These are phyloP conservation scores for Procambarus virginalis DNA, from an alignment of 1,140 invertebrate genomes.

Conservation along the genomic window DNA sequence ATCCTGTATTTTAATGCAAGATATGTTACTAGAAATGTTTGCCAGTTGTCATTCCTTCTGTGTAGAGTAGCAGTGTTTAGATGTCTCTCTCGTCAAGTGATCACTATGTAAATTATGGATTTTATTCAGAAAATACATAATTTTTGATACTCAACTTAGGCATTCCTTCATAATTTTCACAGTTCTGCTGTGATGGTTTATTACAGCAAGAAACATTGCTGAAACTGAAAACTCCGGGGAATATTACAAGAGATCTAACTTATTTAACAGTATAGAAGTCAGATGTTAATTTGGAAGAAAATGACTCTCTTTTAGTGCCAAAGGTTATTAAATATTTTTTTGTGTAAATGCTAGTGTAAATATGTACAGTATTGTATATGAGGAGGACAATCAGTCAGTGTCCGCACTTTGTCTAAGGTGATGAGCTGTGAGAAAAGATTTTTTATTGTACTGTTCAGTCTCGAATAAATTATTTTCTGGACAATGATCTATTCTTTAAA, in stretches of 20 bases:
- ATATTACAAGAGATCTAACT: neutral
- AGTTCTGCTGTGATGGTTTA: neutral
- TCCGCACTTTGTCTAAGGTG: constrained; percentile 30
- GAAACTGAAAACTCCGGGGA: neutral
- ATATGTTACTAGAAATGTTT: neutral
- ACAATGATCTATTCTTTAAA: constrained; percentile 36
- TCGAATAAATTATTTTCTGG: constrained; percentile 64
- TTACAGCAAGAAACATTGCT: neutral
- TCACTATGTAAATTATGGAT: neutral
- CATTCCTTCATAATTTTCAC: constrained; percentile 20
- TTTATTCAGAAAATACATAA: neutral
- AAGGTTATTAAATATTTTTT: constrained; percentile 49
- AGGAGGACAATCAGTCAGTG: constrained; percentile 14
- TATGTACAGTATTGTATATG: constrained; percentile 50
- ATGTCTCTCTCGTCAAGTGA: neutral
- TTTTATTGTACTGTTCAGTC: constrained; percentile 56
- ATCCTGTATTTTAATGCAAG: neutral
- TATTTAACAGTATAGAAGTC: neutral
- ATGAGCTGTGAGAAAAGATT: constrained; percentile 17
- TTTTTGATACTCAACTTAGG: constrained; percentile 13
- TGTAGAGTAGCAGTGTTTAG: neutral
- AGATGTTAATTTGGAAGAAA: constrained; percentile 4
- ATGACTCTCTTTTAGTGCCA: constrained; percentile 51
- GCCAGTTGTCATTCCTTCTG: constrained; percentile 3
- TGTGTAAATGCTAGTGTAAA: constrained; percentile 52